These are phyloP conservation scores for Kryphioiulus occultus DNA, from an alignment of 2,888 invertebrate species.

Conservation along the genomic window DNA sequence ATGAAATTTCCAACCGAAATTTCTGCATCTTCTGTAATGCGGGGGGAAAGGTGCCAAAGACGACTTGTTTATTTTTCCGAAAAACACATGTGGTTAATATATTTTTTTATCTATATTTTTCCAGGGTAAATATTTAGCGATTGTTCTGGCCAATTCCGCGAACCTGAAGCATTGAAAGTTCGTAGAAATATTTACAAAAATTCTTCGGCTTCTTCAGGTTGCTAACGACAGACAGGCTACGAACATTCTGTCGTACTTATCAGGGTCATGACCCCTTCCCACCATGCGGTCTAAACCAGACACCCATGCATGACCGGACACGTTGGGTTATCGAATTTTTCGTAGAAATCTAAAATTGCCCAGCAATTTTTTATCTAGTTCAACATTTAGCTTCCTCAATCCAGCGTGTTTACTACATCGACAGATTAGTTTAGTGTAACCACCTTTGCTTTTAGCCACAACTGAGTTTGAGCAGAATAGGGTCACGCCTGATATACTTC, in stretches of 20 bases:
- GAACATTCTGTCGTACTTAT: not conserved
- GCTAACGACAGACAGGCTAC: not conserved
- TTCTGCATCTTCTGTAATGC: not conserved
- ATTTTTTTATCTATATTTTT: not conserved
- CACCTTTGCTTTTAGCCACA: not conserved
- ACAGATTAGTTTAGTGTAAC: slow-evolving; percentile 8
- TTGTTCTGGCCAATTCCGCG: not conserved
- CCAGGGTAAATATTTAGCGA: slow-evolving; percentile 8
- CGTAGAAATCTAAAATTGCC: not conserved
- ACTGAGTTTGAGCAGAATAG: not conserved
- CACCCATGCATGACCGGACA: not conserved
- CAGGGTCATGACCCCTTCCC: not conserved
- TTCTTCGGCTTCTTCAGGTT: not conserved
- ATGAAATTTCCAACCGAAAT: not conserved
- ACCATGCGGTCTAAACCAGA: not conserved
- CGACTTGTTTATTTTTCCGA: not conserved
- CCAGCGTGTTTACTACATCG: not conserved
- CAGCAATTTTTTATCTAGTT: not conserved
- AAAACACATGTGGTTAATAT: slow-evolving; percentile 25
- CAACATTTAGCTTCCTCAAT: not conserved
- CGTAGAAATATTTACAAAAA: slow-evolving; percentile 10
- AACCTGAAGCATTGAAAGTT: not conserved
- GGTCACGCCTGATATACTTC: slow-evolving; percentile 33
- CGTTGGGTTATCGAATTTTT: not conserved
- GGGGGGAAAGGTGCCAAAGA: not conserved